A percentile compares a stretch with the other conserved stretches of the same genome.
phyloP scores from a whole-genome alignment of 2,113 vertebrate genomes.

The Pedionomus torquatus region DNA sequence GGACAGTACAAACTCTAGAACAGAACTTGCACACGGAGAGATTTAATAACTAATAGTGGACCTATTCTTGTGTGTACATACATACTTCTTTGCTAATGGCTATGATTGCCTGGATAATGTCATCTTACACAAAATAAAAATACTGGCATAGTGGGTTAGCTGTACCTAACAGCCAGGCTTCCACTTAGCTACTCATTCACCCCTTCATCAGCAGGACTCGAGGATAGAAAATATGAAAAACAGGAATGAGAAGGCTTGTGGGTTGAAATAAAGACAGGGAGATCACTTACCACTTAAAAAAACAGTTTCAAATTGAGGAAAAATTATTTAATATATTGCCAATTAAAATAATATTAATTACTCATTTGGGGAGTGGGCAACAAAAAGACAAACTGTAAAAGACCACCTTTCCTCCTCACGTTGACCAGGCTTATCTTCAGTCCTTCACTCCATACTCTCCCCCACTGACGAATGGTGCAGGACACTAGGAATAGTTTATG shows the following conservation, averaged over 20 bases:
- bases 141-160: background rate
- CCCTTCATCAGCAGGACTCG: background rate
- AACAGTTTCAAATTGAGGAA: background rate
- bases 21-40: background rate
- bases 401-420: background rate
- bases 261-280: background rate
- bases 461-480: background rate
- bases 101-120: background rate
- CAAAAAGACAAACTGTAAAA: background rate
- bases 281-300: background rate
- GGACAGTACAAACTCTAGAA: background rate
- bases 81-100: background rate
- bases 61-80: background rate
- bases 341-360: background rate
- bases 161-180: background rate
- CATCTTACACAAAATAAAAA: background rate
- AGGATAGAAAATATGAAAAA: background rate
- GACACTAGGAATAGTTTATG: background rate
- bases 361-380: background rate
- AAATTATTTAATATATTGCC: background rate
- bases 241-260: background rate
- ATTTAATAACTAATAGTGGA: background rate
- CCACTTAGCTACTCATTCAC: background rate
- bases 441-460: background rate
- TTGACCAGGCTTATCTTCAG: background rate